Evolutionary conservation across 2,113 vertebrate species (phyloP).

Genomic region (Genyomyrus donnyi): DNA sequence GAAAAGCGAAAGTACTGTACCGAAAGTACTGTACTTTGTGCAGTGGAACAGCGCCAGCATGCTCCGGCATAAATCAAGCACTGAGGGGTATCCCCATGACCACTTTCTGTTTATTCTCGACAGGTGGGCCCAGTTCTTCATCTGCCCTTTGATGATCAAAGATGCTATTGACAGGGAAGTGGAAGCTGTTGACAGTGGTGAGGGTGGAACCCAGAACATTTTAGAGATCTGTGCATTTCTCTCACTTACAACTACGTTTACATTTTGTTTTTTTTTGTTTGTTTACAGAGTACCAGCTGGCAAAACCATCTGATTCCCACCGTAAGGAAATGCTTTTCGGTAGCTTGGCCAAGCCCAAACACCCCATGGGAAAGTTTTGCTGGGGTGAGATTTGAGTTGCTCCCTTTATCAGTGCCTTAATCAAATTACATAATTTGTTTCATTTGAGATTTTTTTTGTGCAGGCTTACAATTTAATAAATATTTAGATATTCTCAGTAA

Average conservation of each 20-base stretch:
- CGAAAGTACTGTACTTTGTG: no score
- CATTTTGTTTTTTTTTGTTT: background rate
- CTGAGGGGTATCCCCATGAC: background rate
- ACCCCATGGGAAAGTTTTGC: conserved; percentile 95
- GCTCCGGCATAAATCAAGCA: background rate
- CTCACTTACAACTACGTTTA: background rate
- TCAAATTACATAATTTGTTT: background rate
- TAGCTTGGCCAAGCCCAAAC: conserved; percentile 79
- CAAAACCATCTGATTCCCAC: conserved; percentile 82
- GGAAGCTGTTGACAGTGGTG: conserved; percentile 94
- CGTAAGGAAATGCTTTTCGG: conserved; percentile 93
- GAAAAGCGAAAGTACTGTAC: no score
- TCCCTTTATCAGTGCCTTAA: conserved; percentile 10
- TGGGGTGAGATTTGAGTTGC: conserved; percentile 70
- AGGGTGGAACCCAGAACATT: conserved; percentile 33
- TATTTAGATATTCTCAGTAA: background rate
- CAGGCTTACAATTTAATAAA: background rate
- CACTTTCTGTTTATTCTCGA: background rate
- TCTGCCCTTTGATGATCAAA: conserved; percentile 89
- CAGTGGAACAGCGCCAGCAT: no score
- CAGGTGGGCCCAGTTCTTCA: conserved; percentile 97
- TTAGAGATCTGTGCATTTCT: background rate
- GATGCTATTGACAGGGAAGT: conserved; percentile 92
- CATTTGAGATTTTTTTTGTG: background rate
- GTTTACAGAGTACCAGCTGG: conserved; percentile 81